These are phyloP conservation scores for Muntiacus muntjak DNA, from an alignment of 2,113 vertebrate genomes.

Conservation along the genomic window DNA sequence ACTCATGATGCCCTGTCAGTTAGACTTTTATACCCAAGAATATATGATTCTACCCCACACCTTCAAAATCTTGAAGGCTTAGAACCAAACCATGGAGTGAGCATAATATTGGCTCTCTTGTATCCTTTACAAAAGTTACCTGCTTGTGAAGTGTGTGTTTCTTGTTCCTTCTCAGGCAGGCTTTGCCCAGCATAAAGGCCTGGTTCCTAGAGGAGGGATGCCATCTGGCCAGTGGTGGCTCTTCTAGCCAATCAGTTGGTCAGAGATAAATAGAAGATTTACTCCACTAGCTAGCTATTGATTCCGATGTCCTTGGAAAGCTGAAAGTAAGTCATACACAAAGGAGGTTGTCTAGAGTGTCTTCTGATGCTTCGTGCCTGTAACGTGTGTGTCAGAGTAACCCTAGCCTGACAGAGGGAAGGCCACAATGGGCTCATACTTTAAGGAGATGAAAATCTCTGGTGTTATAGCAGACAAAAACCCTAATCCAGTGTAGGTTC, in stretches of 20 bases:
- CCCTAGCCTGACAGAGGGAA: neutral
- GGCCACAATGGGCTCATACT: neutral
- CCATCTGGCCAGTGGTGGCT: neutral
- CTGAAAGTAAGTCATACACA: neutral
- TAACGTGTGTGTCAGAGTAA: neutral
- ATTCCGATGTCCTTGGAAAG: neutral
- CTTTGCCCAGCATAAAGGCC: neutral
- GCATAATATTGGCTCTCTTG: neutral
- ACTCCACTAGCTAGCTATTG: neutral
- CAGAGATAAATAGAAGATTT: neutral
- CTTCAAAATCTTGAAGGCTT: neutral
- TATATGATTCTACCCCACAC: neutral
- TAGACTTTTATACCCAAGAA: neutral
- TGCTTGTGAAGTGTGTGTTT: neutral
- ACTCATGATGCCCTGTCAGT: neutral
- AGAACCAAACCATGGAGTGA: neutral
- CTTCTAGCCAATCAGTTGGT: neutral
- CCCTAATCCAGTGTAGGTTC: neutral
- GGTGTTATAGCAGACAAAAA: neutral
- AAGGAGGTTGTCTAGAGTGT: neutral
- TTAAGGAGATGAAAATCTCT: neutral
- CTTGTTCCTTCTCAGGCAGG: neutral
- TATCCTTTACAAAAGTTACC: neutral
- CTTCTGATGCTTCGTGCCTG: neutral
- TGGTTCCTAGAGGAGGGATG: neutral